A percentile compares a stretch with the other conserved stretches of the same genome.
These are phyloP conservation scores for Plebejus argus DNA, from an alignment of 2,888 invertebrate species.

Conservation along the genomic window DNA sequence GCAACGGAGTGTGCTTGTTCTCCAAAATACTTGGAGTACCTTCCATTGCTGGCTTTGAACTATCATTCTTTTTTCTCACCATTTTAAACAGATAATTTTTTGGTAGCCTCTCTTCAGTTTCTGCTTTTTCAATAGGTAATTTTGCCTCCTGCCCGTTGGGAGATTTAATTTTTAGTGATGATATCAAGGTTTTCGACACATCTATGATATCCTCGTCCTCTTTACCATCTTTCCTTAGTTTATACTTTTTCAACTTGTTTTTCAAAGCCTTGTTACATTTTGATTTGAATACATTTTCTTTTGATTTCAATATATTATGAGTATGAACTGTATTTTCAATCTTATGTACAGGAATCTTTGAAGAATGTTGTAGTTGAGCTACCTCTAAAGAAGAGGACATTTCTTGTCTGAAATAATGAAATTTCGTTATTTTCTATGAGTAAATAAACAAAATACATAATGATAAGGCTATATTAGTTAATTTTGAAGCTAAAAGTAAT, in stretches of 20 bases:
- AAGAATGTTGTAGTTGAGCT: background rate
- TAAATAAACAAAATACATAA: background rate
- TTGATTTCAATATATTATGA: conserved; percentile 51
- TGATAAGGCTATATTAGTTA: background rate
- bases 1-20: conserved; percentile 33
- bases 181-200: conserved; percentile 60
- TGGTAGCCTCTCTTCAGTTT: conserved; percentile 50
- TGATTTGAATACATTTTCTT: conserved; percentile 56
- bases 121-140: conserved; percentile 37
- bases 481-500: background rate
- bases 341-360: conserved; percentile 36
- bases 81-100: conserved; percentile 67
- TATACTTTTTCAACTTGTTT: conserved; percentile 69
- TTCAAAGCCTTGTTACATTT: conserved; percentile 60
- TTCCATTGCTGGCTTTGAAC: conserved; percentile 34
- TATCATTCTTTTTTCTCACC: conserved; percentile 55
- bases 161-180: conserved; percentile 61
- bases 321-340: conserved; percentile 44
- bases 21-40: conserved; percentile 27
- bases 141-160: conserved; percentile 49
- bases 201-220: conserved; percentile 71
- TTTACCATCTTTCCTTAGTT: conserved; percentile 64
- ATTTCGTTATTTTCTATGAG: background rate
- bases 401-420: conserved; percentile 37
- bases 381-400: conserved; percentile 61